Percentiles rank a stretch among this genome's conserved stretches.
Evolutionary conservation across 1,140 invertebrate genomes (phyloP).

Genomic region (Drosophila mauritiana): DNA sequence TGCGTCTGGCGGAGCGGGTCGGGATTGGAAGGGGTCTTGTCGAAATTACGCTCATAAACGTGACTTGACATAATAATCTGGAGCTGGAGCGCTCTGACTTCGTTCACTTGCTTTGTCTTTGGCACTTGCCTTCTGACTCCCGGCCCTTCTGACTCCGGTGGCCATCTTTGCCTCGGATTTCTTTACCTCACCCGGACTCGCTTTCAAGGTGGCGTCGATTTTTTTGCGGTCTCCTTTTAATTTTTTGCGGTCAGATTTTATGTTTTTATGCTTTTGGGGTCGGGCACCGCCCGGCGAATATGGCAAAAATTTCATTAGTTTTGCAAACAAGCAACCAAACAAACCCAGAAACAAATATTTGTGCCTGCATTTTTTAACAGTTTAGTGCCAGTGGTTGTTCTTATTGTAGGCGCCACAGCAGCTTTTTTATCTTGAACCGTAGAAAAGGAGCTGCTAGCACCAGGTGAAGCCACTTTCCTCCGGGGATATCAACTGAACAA

Average conservation of each 20-base stretch:
- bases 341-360: conserved; percentile 81
- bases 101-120: conserved; percentile 71
- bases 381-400: conserved; percentile 59
- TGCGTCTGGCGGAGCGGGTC: neutral
- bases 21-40: conserved; percentile 51
- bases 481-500: conserved; percentile 67
- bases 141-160: conserved; percentile 5
- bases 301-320: conserved; percentile 82
- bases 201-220: conserved; percentile 67
- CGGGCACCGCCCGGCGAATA: conserved; percentile 68
- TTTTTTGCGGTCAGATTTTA: conserved; percentile 68
- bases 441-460: conserved; percentile 32
- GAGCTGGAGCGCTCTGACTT: conserved; percentile 57
- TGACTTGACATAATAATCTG: conserved; percentile 84
- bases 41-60: conserved; percentile 84
- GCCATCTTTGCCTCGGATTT: conserved; percentile 21
- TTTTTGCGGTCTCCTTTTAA: conserved; percentile 69
- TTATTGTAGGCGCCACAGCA: conserved; percentile 33
- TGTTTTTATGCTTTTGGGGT: conserved; percentile 52
- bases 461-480: conserved; percentile 59
- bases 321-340: conserved; percentile 81
- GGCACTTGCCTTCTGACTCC: conserved; percentile 41
- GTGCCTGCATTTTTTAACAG: conserved; percentile 78
- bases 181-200: conserved; percentile 1
- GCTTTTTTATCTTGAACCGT: conserved; percentile 56